Evolutionary conservation across 2,797 vertebrate genomes (phyloP), one percentile per base, ranked within the genome.

Genomic region (Denticeps clupeoides): DNA sequence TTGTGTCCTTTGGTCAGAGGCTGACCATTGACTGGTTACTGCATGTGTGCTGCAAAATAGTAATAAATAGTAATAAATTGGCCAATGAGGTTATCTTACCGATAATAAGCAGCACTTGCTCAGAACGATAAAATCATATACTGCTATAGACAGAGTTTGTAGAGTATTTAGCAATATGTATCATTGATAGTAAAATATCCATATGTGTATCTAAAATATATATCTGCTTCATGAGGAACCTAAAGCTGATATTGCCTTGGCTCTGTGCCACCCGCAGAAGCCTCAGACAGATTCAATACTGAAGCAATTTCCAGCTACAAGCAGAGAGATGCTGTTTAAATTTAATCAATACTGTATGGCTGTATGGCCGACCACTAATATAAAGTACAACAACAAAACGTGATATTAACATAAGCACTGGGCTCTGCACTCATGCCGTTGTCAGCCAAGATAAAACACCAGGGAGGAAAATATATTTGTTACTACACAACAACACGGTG

Each of bases 271-370:
- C 51, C 67, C 73, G 69, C 72, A 58, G 73, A 74, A 74, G 13
- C 33, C 69, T 64, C 70, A 73, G 75, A 76, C 78, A 81, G 61
- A 69, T 78, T 75, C 69, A 65, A 73, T 75, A 79, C 74, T 63
- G 70, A 72, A 59, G 71, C 75, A 82, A 83, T 83, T 82, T 79
- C 72, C 77, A 75, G 67, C 49, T 74, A 80, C 75, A 79, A 71
- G 75, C 61, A 59, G 24, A 68, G 66, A 69, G 47, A 73, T 60
- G 60, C 71, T 73, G 63, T 82, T 80, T 77, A 77, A 81, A 69
- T 70, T 59, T 69, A 56, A 81, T 83, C 77, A 73, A 78, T 81
- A 70, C 69, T 62, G 68, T 46, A 58, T 69, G 69, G 61, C 66
- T 56, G 72, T 58, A 64, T 77, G 75, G 58, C 63, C 65, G 59